A percentile compares a stretch with the other conserved stretches of the same genome.
phyloP scores from a whole-genome alignment of 2,797 vertebrate species.

The Mormyrops boulengeri region DNA sequence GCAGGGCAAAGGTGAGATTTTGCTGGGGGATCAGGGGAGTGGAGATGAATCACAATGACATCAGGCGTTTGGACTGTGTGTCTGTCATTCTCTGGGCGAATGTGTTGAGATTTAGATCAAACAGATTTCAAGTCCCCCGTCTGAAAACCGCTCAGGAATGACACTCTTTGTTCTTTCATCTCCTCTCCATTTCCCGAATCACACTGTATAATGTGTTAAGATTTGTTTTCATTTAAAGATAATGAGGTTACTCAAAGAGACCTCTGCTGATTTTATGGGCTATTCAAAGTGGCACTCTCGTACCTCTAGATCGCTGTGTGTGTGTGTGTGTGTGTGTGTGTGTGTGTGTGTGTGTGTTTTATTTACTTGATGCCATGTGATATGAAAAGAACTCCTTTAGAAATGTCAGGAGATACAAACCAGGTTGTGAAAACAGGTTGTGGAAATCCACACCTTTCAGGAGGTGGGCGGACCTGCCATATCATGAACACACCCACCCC shows the following conservation, averaged over 20 bases:
- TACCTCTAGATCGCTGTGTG: neutral
- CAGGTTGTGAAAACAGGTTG: neutral
- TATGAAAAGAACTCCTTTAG: neutral
- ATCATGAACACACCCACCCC: neutral
- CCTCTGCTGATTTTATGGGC: neutral
- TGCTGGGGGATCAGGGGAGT: neutral
- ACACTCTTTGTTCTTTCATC: neutral
- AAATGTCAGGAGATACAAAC: neutral
- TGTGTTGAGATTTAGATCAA: neutral
- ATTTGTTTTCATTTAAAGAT: constrained; percentile 9
- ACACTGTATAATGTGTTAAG: neutral
- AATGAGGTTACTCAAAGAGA: neutral
- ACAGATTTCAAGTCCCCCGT: neutral
- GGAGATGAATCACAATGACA: neutral
- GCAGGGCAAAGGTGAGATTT: neutral
- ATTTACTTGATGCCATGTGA: neutral
- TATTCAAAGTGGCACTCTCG: neutral
- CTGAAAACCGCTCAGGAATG: neutral
- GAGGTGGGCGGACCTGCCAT: neutral
- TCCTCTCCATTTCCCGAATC: neutral
- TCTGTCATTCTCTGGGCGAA: neutral
- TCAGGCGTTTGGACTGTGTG: neutral
- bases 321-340: too few relatives aligned
- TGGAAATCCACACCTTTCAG: neutral
- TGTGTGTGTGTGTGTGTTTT: neutral